Evolutionary conservation across 2,113 vertebrate genomes (phyloP).

Genomic region (Oreochromis niloticus): DNA sequence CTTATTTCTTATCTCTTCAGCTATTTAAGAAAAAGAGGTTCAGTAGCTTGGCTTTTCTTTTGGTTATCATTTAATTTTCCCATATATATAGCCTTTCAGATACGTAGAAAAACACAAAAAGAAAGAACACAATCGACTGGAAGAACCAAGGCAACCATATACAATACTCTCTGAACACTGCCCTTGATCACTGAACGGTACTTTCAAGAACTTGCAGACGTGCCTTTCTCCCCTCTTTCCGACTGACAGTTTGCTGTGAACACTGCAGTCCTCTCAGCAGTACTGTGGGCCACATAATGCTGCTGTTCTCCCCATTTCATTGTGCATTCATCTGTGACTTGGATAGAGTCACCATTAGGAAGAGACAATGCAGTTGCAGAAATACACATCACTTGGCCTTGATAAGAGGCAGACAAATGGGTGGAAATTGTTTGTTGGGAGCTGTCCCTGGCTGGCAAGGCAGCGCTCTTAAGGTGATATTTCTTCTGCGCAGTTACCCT

Average conservation of each 20-base stretch:
- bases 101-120: background rate
- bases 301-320: constrained; percentile 34
- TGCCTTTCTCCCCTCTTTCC: background rate
- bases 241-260: background rate
- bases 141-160: background rate
- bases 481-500: constrained; percentile 69
- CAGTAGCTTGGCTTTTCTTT: background rate
- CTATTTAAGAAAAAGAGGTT: background rate
- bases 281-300: constrained; percentile 30
- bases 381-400: constrained; percentile 19
- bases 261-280: background rate
- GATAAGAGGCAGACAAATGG: constrained; percentile 42
- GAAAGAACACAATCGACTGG: background rate
- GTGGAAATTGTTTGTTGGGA: constrained; percentile 27
- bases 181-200: background rate
- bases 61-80: background rate
- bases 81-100: background rate
- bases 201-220: background rate
- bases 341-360: constrained; percentile 32
- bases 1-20: background rate
- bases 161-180: background rate
- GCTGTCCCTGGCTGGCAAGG: background rate
- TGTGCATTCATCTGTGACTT: constrained; percentile 45
- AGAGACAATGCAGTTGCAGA: constrained; percentile 29
- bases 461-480: constrained; percentile 20